A percentile compares a stretch with the other conserved stretches of the same genome.
These are phyloP conservation scores for Phaetusa simplex DNA, from an alignment of 2,113 vertebrate genomes.

Conservation along the genomic window DNA sequence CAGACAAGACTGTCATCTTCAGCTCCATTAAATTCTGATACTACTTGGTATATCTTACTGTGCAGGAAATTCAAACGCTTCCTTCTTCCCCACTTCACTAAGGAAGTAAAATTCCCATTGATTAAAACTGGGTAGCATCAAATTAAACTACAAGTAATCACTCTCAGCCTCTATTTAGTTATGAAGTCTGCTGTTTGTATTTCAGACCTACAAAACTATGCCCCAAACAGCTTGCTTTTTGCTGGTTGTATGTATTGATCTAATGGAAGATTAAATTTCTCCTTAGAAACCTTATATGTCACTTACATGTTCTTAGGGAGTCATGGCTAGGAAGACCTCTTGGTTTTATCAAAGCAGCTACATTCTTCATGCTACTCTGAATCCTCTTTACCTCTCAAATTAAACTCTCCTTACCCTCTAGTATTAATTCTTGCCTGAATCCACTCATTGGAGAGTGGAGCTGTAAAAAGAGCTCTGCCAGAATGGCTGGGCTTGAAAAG, in stretches of 20 bases:
- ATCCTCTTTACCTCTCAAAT: background rate
- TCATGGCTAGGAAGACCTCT: background rate
- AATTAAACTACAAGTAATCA: background rate
- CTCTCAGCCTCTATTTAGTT: background rate
- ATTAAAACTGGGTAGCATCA: background rate
- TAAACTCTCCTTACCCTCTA: background rate
- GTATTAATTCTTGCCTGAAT: background rate
- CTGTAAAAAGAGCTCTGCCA: background rate
- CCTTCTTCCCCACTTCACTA: background rate
- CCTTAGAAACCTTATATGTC: background rate
- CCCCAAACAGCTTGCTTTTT: background rate
- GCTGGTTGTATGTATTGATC: background rate
- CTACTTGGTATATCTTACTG: background rate
- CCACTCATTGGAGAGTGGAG: background rate
- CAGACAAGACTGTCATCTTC: background rate
- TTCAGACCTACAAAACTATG: background rate
- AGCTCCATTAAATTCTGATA: background rate
- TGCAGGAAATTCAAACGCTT: background rate
- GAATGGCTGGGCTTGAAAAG: background rate
- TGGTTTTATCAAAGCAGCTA: background rate
- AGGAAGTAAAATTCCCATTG: background rate
- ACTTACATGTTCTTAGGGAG: background rate
- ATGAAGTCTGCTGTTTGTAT: background rate
- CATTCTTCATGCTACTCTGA: background rate
- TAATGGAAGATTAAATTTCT: background rate